These are phyloP conservation scores for Orestias chungarensis DNA, from an alignment of 2,797 vertebrate genomes.

Conservation along the genomic window DNA sequence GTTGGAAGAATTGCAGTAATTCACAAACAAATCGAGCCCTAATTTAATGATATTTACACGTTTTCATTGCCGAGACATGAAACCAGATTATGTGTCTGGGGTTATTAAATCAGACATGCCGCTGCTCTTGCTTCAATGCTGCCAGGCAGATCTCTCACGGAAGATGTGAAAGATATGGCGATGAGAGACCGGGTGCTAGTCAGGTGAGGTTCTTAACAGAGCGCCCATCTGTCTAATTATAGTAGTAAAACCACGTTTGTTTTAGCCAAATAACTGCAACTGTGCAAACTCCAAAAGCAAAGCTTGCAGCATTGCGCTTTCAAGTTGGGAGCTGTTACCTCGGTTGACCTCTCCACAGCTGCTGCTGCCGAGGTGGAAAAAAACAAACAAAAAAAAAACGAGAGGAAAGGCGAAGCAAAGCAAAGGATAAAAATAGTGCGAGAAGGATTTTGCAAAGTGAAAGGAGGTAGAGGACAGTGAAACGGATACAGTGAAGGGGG, in stretches of 20 bases:
- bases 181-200: conserved; percentile 17
- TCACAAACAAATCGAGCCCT: conserved; percentile 54
- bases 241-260: conserved; percentile 8
- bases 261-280: conserved; percentile 25
- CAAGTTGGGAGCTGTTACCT: conserved; percentile 60
- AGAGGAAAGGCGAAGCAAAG: conserved; percentile 43
- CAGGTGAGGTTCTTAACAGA: conserved; percentile 22
- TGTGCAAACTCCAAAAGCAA: conserved; percentile 31
- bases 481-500: conserved; percentile 67
- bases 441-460: conserved; percentile 70
- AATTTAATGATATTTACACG: conserved; percentile 66
- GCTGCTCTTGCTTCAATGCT: conserved; percentile 43
- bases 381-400: no score
- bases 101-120: conserved; percentile 58
- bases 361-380: conserved; percentile 63
- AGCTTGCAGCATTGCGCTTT: conserved; percentile 41
- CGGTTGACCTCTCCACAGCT: conserved; percentile 61
- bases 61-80: conserved; percentile 47
- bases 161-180: conserved; percentile 38
- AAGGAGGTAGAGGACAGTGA: conserved; percentile 71
- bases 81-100: conserved; percentile 58
- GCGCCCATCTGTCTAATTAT: conserved; percentile 7
- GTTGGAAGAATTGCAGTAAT: conserved; percentile 47
- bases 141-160: conserved; percentile 31
- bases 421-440: conserved; percentile 62